Conservation (phyloP, 2,888 invertebrate genomes). For the Nasonovia ribisnigri region DNA sequence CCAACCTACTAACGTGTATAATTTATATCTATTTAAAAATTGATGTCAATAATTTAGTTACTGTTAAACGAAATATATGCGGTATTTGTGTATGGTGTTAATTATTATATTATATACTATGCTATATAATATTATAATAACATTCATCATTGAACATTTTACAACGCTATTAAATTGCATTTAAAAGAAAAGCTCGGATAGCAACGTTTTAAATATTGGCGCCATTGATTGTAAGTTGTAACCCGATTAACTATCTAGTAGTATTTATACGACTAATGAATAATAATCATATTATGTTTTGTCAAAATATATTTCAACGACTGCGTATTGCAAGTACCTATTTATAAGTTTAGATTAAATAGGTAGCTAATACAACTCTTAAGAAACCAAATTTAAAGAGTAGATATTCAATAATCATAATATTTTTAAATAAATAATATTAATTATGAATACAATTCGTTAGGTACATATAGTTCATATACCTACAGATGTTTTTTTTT, state of each 20-base stretch:
- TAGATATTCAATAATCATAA: neutral
- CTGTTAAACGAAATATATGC: neutral
- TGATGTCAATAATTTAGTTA: neutral
- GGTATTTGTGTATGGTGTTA: neutral
- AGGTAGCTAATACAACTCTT: neutral
- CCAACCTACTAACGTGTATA: neutral
- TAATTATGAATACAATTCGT: neutral
- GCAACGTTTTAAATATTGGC: neutral
- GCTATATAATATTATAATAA: neutral
- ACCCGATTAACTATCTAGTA: neutral
- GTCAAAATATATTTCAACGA: neutral
- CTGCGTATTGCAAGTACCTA: neutral
- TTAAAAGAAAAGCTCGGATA: neutral
- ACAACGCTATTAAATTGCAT: neutral
- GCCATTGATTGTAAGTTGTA: neutral
- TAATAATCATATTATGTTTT: neutral
- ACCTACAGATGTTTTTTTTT: neutral
- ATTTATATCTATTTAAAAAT: neutral
- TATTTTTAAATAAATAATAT: neutral
- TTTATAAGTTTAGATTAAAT: neutral
- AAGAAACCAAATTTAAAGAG: neutral
- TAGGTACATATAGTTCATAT: neutral
- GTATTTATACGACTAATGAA: neutral
- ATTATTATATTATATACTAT: neutral
- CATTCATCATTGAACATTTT: neutral